Conservation (phyloP, 2,113 vertebrate species). For the Trinectes maculatus region DNA sequence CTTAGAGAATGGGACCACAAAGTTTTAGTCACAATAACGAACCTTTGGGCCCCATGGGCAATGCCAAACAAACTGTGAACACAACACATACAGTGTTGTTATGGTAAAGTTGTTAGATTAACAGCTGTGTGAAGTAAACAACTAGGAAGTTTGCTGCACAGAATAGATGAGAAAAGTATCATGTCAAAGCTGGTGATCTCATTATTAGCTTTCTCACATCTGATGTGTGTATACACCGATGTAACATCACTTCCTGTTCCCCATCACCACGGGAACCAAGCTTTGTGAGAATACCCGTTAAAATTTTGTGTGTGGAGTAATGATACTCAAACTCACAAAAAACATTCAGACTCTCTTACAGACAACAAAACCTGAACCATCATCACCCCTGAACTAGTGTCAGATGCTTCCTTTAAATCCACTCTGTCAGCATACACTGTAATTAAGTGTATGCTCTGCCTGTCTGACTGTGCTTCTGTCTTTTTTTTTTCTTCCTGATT, state of each 20-base stretch:
- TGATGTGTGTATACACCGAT: constrained; percentile 4
- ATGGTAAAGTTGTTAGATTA: not conserved
- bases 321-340: constrained; percentile 39
- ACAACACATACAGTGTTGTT: not conserved
- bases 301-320: constrained; percentile 37
- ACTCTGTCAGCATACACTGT: not conserved
- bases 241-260: constrained; percentile 32
- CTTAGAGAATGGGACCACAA: not conserved
- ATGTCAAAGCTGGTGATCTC: not conserved
- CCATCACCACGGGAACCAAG: constrained; percentile 59
- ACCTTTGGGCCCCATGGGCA: too few relatives aligned
- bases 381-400: constrained; percentile 19
- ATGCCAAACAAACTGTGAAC: not conserved
- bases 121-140: not conserved
- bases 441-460: constrained; percentile 2
- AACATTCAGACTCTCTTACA: constrained; percentile 22
- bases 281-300: constrained; percentile 50
- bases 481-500: not conserved
- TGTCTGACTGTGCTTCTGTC: constrained; percentile 18
- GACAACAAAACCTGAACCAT: constrained; percentile 43
- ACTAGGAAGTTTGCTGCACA: not conserved
- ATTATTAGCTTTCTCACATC: constrained; percentile 1
- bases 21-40: not conserved
- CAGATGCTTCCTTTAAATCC: constrained; percentile 25
- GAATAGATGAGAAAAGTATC: not conserved